These are phyloP conservation scores for Scaptomyza flava DNA, from an alignment of 2,888 invertebrate genomes.

Conservation along the genomic window DNA sequence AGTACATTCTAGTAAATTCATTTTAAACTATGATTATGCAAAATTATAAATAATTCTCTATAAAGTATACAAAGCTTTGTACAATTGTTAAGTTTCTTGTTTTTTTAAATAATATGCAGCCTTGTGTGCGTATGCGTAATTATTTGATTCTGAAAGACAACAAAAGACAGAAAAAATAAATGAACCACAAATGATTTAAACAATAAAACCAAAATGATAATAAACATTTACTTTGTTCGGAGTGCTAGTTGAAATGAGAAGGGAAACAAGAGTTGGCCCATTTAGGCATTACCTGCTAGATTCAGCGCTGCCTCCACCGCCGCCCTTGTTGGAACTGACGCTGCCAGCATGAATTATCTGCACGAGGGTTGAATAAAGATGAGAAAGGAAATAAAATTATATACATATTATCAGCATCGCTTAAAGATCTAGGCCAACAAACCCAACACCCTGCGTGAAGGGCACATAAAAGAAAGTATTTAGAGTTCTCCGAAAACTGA, in stretches of 20 bases:
- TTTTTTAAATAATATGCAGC: conserved; percentile 51
- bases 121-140: conserved; percentile 51
- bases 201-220: conserved; percentile 38
- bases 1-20: conserved; percentile 47
- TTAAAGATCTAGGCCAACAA: conserved; percentile 18
- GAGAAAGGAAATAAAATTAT: conserved; percentile 13
- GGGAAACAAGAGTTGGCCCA: conserved; percentile 5
- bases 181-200: conserved; percentile 53
- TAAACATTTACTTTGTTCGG: conserved; percentile 3
- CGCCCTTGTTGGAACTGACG: conserved; percentile 85
- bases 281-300: conserved; percentile 85
- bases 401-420: conserved; percentile 8
- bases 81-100: conserved; percentile 59
- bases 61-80: conserved; percentile 65
- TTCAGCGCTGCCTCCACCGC: conserved; percentile 85
- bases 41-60: conserved; percentile 71
- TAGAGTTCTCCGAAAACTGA: conserved; percentile 5
- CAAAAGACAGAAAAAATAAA: conserved; percentile 40
- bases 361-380: conserved; percentile 66
- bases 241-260: conserved; percentile 29
- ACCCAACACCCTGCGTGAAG: conserved; percentile 4
- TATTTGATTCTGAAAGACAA: conserved; percentile 73
- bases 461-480: not conserved
- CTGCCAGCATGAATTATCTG: conserved; percentile 88
- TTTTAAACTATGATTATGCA: conserved; percentile 38